Base-by-base conservation (phyloP, 2,888 invertebrate species). In the Eupithecia inturbata region DNA sequence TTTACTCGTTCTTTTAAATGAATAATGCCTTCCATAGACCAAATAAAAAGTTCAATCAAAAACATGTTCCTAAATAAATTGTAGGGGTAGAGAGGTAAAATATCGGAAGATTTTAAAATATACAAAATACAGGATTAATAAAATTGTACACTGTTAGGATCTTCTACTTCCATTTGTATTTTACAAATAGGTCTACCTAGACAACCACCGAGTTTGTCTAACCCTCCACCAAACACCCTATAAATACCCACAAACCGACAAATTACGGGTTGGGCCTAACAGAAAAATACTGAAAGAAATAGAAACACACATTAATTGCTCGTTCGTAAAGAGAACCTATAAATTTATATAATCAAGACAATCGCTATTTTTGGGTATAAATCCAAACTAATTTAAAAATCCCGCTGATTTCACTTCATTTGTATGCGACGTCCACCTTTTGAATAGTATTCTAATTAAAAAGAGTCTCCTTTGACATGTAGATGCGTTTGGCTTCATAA, bases 361-460 rank as follows among this genome's bases (percentile, higher is more conserved):
- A 16, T 22, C n/a, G 12, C 16, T 70, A 45, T 45, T 71, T 74
- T 74, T 41, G 70, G 69, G 45, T 57, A 39, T 41, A 68, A 71
- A 68, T 74, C 19, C 22, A 19, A 69, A 71, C 62, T 71, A 67
- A 57, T 72, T 72, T 49, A 41, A 70, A 72, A 67, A 69, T 60
- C 33, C 67, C 67, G 1, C 73, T 73, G 73, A 66, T 89, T 88
- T 88, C 82, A 83, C 77, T 87, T 90, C 89, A 90, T 91, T 91
- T 89, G 87, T 89, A 91, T 91, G 90, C 90, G 83, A 85, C 83
- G 82, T 82, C 78, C 84, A 86, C 87, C 87, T 84, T 84, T 82
- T 82, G 84, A 90, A 90, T 89, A 89, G 90, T 88, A 89, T 85
- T 86, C 88, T 91, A 90, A 91, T 91, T 91, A 91, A 91, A 91